These are phyloP conservation scores for Trypoxylon attenuatum DNA, from an alignment of 2,888 invertebrate species.

Conservation along the genomic window DNA sequence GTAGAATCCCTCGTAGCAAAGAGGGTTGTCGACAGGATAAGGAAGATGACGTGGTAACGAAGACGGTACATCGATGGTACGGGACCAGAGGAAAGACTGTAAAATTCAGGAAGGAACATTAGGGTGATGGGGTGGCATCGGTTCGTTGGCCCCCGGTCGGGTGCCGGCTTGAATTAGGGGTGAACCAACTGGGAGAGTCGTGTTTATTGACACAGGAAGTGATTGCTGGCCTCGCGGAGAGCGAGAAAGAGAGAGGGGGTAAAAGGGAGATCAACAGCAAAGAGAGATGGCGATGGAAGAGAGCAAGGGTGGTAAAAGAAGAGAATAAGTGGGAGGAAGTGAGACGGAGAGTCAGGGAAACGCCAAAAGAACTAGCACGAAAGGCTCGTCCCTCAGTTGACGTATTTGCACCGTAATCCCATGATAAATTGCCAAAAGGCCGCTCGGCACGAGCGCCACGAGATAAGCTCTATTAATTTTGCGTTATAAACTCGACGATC, in stretches of 20 bases:
- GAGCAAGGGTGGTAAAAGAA: slow-evolving; percentile 21
- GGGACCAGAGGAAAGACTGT: slow-evolving; percentile 41
- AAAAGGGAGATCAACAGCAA: slow-evolving; percentile 14
- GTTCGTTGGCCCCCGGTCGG: slow-evolving; percentile 57
- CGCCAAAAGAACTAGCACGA: slow-evolving; percentile 10
- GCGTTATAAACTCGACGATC: slow-evolving; percentile 67
- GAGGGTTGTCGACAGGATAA: background rate
- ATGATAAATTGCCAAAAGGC: slow-evolving; percentile 72
- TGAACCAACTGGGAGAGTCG: slow-evolving; percentile 62
- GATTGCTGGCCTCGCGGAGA: slow-evolving; percentile 63
- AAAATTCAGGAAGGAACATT: slow-evolving; percentile 57
- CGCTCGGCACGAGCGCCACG: slow-evolving; percentile 51
- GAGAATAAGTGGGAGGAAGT: background rate
- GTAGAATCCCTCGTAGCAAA: no score
- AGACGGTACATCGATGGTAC: slow-evolving; percentile 19
- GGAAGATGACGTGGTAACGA: slow-evolving; percentile 5
- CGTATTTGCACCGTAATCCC: slow-evolving; percentile 73
- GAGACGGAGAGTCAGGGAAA: background rate
- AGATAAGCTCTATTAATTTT: slow-evolving; percentile 74
- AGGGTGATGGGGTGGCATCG: slow-evolving; percentile 47
- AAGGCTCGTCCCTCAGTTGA: slow-evolving; percentile 48
- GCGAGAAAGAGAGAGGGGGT: no score
- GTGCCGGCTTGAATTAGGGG: slow-evolving; percentile 59
- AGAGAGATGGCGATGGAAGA: slow-evolving; percentile 3
- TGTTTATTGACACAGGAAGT: slow-evolving; percentile 73